Evolutionary conservation across 2,113 vertebrate genomes (phyloP).

Genomic region (Rhodinocichla rosea): DNA sequence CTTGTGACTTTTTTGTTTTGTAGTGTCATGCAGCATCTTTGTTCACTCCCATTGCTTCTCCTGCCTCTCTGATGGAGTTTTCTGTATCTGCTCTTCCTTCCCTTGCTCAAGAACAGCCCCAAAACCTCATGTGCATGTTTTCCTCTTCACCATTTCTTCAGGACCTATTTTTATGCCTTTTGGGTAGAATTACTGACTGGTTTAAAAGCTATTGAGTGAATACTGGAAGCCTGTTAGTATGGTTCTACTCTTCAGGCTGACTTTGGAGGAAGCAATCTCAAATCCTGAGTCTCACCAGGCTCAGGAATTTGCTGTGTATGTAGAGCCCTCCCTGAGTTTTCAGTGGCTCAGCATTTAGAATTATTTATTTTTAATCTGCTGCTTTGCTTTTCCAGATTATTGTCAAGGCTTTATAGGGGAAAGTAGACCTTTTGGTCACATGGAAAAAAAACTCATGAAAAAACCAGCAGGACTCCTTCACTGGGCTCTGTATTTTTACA

Average conservation of each 20-base stretch:
- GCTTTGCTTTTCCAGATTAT: background rate
- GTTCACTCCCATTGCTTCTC: background rate
- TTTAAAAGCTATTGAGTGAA: background rate
- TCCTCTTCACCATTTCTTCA: background rate
- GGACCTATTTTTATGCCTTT: background rate
- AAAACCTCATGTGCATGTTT: background rate
- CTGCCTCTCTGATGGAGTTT: background rate
- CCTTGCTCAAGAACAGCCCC: rapidly evolving
- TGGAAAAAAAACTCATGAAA: background rate
- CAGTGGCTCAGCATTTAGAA: background rate
- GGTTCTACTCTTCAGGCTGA: background rate
- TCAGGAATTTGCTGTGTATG: rapidly evolving
- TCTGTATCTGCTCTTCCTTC: background rate
- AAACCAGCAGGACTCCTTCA: background rate
- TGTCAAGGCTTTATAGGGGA: background rate
- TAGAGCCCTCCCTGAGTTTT: background rate
- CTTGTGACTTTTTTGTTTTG: background rate
- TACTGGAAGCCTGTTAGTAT: background rate
- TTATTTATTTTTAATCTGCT: background rate
- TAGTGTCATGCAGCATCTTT: background rate
- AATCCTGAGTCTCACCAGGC: background rate
- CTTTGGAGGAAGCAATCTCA: background rate
- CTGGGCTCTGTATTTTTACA: background rate
- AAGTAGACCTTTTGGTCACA: background rate
- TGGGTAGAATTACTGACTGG: background rate